These are phyloP conservation scores for Chelmon rostratus DNA, from an alignment of 2,797 vertebrate genomes.

Conservation along the genomic window DNA sequence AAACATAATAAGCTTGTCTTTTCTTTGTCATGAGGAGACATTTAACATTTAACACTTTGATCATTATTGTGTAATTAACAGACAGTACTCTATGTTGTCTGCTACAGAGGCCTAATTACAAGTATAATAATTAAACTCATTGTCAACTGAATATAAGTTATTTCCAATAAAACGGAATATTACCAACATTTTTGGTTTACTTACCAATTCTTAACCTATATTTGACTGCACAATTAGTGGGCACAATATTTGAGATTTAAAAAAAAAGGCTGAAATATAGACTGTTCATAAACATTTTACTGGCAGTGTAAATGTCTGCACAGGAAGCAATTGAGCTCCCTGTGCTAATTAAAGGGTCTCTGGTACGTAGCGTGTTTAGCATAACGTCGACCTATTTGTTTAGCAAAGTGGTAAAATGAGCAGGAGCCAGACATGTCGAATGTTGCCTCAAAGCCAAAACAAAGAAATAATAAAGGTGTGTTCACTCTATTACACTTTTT, in stretches of 20 bases:
- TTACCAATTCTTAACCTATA: not conserved
- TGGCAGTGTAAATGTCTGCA: constrained; percentile 47
- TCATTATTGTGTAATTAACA: not conserved
- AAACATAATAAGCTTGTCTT: not conserved
- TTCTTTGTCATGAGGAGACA: not conserved
- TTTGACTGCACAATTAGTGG: not conserved
- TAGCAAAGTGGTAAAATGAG: constrained; percentile 26
- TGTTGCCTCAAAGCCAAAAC: constrained; percentile 35
- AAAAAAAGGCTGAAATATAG: not conserved
- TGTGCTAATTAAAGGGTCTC: constrained; percentile 48
- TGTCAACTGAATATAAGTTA: not conserved
- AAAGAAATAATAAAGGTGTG: constrained; percentile 45
- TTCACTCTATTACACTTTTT: constrained; percentile 57
- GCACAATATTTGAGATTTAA: constrained; percentile 25
- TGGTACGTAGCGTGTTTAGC: constrained; percentile 12
- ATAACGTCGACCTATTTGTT: constrained; percentile 17
- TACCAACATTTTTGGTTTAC: not conserved
- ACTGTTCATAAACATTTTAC: constrained; percentile 42
- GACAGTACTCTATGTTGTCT: not conserved
- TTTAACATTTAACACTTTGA: not conserved
- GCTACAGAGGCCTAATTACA: not conserved
- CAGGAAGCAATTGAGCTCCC: constrained; percentile 33
- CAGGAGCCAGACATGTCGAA: constrained; percentile 44
- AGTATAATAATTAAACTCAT: not conserved
- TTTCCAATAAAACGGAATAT: not conserved